Conservation (phyloP, 2,888 invertebrate genomes). For the Lycophotia porphyrea region DNA sequence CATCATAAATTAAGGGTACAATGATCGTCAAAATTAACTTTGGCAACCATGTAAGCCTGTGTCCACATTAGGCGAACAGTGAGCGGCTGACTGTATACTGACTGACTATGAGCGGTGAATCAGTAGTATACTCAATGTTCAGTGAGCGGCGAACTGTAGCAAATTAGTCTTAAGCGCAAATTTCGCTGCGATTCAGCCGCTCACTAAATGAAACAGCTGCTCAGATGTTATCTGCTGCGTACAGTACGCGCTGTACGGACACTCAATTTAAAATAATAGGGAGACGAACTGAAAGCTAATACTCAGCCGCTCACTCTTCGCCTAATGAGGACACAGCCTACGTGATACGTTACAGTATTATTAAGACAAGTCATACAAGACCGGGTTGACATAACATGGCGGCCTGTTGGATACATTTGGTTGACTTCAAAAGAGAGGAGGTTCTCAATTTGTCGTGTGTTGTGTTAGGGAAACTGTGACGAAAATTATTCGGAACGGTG, state of each 20-base stretch:
- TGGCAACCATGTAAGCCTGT: slow-evolving; percentile 47
- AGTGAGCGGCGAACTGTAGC: neutral
- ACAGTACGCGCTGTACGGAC: neutral
- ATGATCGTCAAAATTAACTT: slow-evolving; percentile 57
- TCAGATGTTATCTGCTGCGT: neutral
- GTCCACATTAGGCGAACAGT: neutral
- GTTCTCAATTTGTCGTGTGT: neutral
- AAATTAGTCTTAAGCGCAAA: neutral
- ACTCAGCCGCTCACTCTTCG: neutral
- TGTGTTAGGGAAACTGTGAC: neutral
- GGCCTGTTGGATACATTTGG: neutral
- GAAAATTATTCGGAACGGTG: neutral
- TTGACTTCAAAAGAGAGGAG: neutral
- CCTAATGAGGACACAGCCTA: neutral
- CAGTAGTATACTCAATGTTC: neutral
- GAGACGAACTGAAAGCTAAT: neutral
- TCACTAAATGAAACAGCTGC: neutral
- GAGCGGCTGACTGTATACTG: neutral
- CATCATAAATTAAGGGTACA: slow-evolving; percentile 57
- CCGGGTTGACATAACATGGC: slow-evolving; percentile 42
- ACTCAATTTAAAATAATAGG: neutral
- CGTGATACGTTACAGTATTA: slow-evolving; percentile 47
- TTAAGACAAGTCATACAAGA: slow-evolving; percentile 60
- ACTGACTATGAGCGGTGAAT: neutral
- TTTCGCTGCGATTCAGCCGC: neutral